Percentiles rank a stretch among this genome's conserved stretches.
These are phyloP conservation scores for Oxygymnocypris stewartii DNA, from an alignment of 2,113 vertebrate species.

Conservation along the genomic window DNA sequence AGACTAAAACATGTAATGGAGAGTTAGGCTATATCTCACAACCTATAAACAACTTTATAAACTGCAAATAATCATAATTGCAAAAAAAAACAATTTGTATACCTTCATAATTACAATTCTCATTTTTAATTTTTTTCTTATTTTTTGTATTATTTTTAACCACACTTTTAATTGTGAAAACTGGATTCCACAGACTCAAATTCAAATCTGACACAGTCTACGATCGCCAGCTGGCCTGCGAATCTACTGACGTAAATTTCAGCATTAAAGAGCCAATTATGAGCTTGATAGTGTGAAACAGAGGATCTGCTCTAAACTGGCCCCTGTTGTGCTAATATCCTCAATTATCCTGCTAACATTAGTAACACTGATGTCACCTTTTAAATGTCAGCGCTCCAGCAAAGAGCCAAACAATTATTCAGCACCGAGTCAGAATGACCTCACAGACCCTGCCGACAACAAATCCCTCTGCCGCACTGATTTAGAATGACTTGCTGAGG, in stretches of 20 bases:
- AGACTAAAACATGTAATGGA: not conserved
- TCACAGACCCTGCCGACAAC: conserved; percentile 1
- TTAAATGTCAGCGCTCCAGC: conserved; percentile 42
- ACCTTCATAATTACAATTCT: too few relatives aligned
- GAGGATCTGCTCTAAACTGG: conserved; percentile 29
- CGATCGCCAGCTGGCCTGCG: conserved; percentile 47
- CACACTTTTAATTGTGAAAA: too few relatives aligned
- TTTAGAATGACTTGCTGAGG: conserved; percentile 3
- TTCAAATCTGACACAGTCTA: conserved; percentile 24
- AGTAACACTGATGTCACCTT: conserved; percentile 37
- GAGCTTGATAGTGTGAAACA: conserved; percentile 64
- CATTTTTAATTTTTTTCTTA: too few relatives aligned
- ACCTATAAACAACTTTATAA: not conserved
- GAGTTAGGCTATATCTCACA: not conserved
- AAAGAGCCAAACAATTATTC: not conserved
- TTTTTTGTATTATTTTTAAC: too few relatives aligned
- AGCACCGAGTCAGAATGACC: conserved; percentile 20
- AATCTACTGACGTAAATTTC: conserved; percentile 49
- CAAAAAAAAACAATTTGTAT: too few relatives aligned
- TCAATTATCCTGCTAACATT: conserved; percentile 31
- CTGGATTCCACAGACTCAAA: not conserved
- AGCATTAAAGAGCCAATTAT: conserved; percentile 60
- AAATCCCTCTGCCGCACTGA: not conserved
- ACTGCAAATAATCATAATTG: not conserved
- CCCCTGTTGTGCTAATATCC: conserved; percentile 35